phyloP scores from a whole-genome alignment of 2,797 vertebrate genomes.

The Prionace glauca region DNA sequence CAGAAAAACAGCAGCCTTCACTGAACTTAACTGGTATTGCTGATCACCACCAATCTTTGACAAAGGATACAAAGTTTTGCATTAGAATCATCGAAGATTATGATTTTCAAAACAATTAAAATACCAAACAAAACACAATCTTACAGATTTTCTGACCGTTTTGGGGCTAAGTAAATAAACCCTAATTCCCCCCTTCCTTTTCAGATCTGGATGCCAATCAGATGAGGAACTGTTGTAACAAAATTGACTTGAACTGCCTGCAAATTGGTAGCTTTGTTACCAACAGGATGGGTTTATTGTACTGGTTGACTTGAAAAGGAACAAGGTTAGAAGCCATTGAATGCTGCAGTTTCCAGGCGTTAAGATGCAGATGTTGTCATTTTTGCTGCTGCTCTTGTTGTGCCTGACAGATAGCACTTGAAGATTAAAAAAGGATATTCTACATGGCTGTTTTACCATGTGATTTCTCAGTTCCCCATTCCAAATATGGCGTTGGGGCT shows the following conservation, averaged over 20 bases:
- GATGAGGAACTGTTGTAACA: background rate
- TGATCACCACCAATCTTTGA: background rate
- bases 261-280: background rate
- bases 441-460: no score
- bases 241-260: background rate
- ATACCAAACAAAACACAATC: background rate
- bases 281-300: no score
- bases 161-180: background rate
- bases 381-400: no score
- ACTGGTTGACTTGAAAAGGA: no score
- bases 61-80: background rate
- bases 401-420: no score
- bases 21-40: background rate
- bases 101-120: background rate
- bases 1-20: background rate
- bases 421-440: no score
- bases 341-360: no score
- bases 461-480: no score
- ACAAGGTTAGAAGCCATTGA: no score
- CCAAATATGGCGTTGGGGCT: no score
- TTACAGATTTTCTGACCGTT: background rate
- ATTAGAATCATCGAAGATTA: background rate
- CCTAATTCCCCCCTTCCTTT: background rate
- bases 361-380: no score
- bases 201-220: background rate